Conservation (phyloP, 2,888 invertebrate species). For the Trachelus iudaicus region DNA sequence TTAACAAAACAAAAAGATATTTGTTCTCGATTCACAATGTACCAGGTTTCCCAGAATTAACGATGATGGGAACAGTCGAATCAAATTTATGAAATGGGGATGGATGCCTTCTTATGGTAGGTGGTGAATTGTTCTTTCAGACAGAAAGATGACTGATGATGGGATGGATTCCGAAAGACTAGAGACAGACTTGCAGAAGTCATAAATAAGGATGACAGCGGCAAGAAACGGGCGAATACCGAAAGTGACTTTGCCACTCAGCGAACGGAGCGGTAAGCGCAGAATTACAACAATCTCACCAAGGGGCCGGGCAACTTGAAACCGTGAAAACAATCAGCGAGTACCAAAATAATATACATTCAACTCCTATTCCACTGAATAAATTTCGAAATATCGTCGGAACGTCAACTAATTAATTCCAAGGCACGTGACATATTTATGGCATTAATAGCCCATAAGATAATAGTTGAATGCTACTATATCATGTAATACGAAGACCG, state of each 20-base stretch:
- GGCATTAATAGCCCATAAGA: too few relatives aligned
- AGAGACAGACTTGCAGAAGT: neutral
- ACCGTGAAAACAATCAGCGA: neutral
- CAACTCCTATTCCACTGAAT: too few relatives aligned
- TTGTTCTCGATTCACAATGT: neutral
- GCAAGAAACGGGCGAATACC: constrained; percentile 1
- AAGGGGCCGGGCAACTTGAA: neutral
- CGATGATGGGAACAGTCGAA: constrained; percentile 14
- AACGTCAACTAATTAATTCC: too few relatives aligned
- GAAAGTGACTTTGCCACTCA: neutral
- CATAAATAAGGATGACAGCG: constrained; percentile 32
- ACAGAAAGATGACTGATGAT: neutral
- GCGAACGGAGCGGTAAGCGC: neutral
- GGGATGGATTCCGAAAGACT: neutral
- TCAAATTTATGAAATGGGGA: neutral
- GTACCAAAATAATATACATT: too few relatives aligned
- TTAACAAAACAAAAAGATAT: neutral
- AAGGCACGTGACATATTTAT: too few relatives aligned
- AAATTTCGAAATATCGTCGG: too few relatives aligned
- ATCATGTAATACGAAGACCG: too few relatives aligned
- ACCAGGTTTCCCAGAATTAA: constrained; percentile 27
- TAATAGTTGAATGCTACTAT: too few relatives aligned
- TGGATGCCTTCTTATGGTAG: neutral
- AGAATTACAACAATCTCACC: neutral
- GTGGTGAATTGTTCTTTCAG: neutral